Evolutionary conservation across 2,888 invertebrate species (phyloP).

Genomic region (Ophion costatus): DNA sequence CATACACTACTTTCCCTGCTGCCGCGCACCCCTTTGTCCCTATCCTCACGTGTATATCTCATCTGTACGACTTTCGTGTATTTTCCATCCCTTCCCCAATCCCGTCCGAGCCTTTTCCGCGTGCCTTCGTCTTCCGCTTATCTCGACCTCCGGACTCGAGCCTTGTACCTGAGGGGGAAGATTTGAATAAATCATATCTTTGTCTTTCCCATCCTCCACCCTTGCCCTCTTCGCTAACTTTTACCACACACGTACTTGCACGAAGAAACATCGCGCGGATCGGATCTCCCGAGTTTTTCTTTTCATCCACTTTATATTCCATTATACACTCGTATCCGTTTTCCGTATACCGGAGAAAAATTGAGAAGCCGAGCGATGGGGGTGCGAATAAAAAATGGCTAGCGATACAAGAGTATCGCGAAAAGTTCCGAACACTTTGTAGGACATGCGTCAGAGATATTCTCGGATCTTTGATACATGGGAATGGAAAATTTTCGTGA

Average conservation of each 20-base stretch:
- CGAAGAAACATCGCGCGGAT: conserved; percentile 5
- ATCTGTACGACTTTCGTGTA: conserved; percentile 37
- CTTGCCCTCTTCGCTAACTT: conserved; percentile 42
- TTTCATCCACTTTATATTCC: conserved; percentile 62
- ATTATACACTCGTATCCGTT: conserved; percentile 43
- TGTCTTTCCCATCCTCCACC: conserved; percentile 18
- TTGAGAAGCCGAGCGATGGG: conserved; percentile 7
- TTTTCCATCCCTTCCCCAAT: not conserved
- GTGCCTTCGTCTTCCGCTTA: conserved; percentile 2
- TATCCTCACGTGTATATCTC: conserved; percentile 37
- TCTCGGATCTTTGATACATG: not conserved
- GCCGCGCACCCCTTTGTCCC: not conserved
- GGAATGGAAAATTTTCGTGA: not conserved
- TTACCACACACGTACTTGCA: conserved; percentile 21
- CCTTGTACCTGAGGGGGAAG: conserved; percentile 49
- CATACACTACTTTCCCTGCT: conserved; percentile 34
- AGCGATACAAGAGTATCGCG: conserved; percentile 15
- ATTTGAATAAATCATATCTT: conserved; percentile 66
- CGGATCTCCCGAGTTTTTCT: conserved; percentile 23
- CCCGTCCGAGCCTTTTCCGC: conserved; percentile 1
- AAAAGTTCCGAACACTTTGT: conserved; percentile 36
- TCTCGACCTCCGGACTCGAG: conserved; percentile 44
- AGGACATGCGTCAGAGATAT: conserved; percentile 29
- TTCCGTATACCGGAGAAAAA: conserved; percentile 7
- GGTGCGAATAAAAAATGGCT: not conserved